Percentiles rank a stretch among this genome's conserved stretches.
These are phyloP conservation scores for Solea solea DNA, from an alignment of 2,113 vertebrate species.

Conservation along the genomic window DNA sequence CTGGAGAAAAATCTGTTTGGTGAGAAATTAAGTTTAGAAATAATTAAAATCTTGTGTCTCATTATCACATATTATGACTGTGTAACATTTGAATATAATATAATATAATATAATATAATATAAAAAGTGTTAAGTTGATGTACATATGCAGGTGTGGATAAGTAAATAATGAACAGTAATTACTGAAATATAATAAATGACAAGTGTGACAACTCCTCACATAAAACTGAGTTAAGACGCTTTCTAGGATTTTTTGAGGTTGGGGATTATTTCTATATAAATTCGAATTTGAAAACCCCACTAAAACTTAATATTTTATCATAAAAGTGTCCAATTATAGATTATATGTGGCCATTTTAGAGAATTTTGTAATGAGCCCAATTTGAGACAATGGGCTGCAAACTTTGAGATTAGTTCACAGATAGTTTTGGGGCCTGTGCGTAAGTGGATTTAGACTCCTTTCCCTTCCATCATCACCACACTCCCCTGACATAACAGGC, in stretches of 20 bases:
- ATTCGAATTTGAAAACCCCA: constrained; percentile 41
- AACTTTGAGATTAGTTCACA: constrained; percentile 56
- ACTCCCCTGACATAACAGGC: constrained; percentile 43
- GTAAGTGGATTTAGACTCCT: constrained; percentile 26
- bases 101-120: constrained; percentile 43
- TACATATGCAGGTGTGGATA: neutral
- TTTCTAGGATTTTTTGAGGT: constrained; percentile 42
- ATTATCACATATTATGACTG: constrained; percentile 14
- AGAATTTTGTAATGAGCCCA: constrained; percentile 32
- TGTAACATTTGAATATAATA: constrained; percentile 44
- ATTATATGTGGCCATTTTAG: constrained; percentile 5
- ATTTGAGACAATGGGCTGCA: constrained; percentile 26
- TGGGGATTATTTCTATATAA: constrained; percentile 23
- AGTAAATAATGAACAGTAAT: constrained; percentile 43
- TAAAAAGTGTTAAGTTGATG: neutral
- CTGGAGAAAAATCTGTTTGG: constrained; percentile 67
- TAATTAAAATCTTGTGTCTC: too few relatives aligned
- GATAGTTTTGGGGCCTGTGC: constrained; percentile 50
- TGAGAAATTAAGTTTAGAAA: constrained; percentile 58
- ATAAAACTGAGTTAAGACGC: constrained; percentile 13
- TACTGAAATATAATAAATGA: constrained; percentile 13
- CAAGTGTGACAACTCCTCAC: constrained; percentile 12
- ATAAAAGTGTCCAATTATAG: constrained; percentile 40
- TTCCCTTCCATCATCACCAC: constrained; percentile 25
- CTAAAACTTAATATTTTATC: constrained; percentile 39